These are phyloP conservation scores for Silvanus unidentatus DNA, from an alignment of 2,888 invertebrate species.

Conservation along the genomic window DNA sequence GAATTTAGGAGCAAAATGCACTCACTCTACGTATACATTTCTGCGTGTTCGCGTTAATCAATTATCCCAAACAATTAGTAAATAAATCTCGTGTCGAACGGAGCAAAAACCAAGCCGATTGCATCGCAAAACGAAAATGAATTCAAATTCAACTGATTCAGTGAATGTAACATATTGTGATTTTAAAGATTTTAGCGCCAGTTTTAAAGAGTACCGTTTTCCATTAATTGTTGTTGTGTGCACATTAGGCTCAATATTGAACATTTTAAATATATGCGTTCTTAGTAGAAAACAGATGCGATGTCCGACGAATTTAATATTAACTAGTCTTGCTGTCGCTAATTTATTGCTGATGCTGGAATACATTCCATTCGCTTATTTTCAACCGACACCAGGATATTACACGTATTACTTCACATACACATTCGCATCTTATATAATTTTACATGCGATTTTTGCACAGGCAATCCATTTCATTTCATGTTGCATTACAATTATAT, in stretches of 20 bases:
- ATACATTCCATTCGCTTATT: conserved; percentile 83
- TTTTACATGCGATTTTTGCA: conserved; percentile 84
- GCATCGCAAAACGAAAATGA: conserved; percentile 14
- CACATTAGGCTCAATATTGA: conserved; percentile 82
- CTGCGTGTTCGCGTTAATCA: too few species aligned
- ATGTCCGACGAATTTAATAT: conserved; percentile 85
- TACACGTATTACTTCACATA: conserved; percentile 56
- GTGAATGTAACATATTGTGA: conserved; percentile 39
- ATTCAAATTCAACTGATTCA: too few species aligned
- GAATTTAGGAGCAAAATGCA: too few species aligned
- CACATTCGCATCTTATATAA: conserved; percentile 73
- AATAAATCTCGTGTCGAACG: too few species aligned
- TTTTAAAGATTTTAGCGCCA: conserved; percentile 55
- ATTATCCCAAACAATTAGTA: too few species aligned
- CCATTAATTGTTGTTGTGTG: conserved; percentile 82
- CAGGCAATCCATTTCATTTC: conserved; percentile 86
- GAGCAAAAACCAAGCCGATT: too few species aligned
- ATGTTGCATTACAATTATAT: conserved; percentile 84
- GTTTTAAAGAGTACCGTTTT: conserved; percentile 71
- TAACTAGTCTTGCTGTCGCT: conserved; percentile 84
- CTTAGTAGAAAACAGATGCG: conserved; percentile 85
- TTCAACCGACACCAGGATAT: conserved; percentile 52
- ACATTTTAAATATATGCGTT: conserved; percentile 85
- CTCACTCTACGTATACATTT: too few species aligned
- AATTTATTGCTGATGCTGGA: conserved; percentile 92